A percentile compares a stretch with the other conserved stretches of the same genome.
Conservation (phyloP, 2,888 invertebrate genomes). For the Dasypolia templi region DNA sequence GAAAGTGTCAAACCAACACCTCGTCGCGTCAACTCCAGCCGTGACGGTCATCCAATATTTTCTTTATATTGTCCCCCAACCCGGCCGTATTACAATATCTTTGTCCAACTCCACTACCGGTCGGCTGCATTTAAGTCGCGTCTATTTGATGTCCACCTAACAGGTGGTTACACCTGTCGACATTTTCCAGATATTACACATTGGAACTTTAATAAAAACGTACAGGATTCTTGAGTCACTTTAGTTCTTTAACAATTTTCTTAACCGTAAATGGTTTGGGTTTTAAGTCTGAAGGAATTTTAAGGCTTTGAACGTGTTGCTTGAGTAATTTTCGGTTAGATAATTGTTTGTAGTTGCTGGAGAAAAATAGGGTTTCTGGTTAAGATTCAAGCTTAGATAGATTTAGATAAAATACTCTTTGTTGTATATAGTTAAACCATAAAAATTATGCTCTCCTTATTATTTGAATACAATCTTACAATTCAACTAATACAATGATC, state of each 20-base stretch:
- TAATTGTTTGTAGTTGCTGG: background rate
- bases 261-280: conserved; percentile 34
- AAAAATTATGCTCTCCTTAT: background rate
- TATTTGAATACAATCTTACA: background rate
- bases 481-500: background rate
- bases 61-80: conserved; percentile 25
- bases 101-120: conserved; percentile 25
- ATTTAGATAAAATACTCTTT: background rate
- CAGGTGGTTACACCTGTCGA: conserved; percentile 60
- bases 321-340: conserved; percentile 6
- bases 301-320: conserved; percentile 10
- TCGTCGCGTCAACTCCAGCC: conserved; percentile 27
- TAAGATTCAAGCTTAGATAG: background rate
- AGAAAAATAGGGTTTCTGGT: background rate
- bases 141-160: conserved; percentile 54
- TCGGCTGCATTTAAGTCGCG: conserved; percentile 53
- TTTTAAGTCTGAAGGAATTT: conserved; percentile 31
- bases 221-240: conserved; percentile 50
- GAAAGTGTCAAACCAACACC: conserved; percentile 44
- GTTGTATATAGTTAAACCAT: background rate
- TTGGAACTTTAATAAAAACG: conserved; percentile 54
- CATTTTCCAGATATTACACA: conserved; percentile 49
- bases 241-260: conserved; percentile 38
- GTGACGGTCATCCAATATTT: conserved; percentile 45
- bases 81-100: conserved; percentile 50